Evolutionary conservation across 2,113 vertebrate species (phyloP), one percentile per base, ranked within the genome.

Genomic region (Rousettus leschenaultii): DNA sequence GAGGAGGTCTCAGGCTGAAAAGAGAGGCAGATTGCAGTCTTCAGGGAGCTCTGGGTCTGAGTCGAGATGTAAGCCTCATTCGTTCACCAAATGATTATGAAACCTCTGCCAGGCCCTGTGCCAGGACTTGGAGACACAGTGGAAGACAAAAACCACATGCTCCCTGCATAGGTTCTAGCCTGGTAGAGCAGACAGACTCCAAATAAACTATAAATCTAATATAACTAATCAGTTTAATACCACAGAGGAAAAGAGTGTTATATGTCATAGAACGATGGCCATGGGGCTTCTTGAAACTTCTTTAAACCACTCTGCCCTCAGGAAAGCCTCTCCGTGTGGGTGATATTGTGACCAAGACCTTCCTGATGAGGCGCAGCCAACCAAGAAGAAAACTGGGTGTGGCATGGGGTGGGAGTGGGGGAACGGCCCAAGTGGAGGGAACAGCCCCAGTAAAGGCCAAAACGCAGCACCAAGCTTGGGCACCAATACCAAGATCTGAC

Each of bases 71-170:
- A 28, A 33, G 6, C 13, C 24, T 24, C 28, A 0, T 40, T 65
- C 59, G 38, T 55, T 70, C 38, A 19, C 24, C 22, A 8, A 51
- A 6, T 22, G 16, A 22, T 57, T 86, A 0, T 35, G 53, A 53
- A 21, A 26, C 33, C 30, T 9, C 26, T 21, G 84, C 43, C 63
- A 48, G 53, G 26, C 63, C 48, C 26, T 1, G 6, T 43, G 65
- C 61, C 51, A 70, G 65, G 38, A 30, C 65, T 18, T 2, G 10
- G 24, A 57, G 84, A 87, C 0, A 0, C 12, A 0, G 16, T 0
- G 15, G 43, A 38, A 74, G 30, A 55, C 15, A 35, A 70, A 91
- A 40, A 61, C 48, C 26, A 11, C 5, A 1, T 6, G 43, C 1
- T 51, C 22, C 22, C 40, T 3, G 10, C 2, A 0, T 18, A 21